Base-by-base conservation (phyloP, 2,888 invertebrate species). In the Erebia ligea region DNA sequence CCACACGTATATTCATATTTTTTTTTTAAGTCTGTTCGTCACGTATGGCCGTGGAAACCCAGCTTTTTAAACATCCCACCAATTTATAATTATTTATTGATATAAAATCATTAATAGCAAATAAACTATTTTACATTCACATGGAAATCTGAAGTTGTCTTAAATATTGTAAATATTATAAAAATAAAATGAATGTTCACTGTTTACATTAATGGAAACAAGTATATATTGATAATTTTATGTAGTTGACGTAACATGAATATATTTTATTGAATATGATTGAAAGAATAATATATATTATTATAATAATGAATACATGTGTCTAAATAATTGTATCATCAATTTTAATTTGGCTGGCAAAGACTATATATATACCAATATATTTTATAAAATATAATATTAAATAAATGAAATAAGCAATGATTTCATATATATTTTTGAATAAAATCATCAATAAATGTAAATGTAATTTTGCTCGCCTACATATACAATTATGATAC, bases 151-250 rank as follows among this genome's bases (percentile, higher is more conserved):
- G 54, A 69, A 66, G 61, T 66, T 65, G 69, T 70, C 69, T 66
- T 65, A 65, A 58, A 65, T 70, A 52, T 70, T 70, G 66, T 70
- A 70, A 66, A 70, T 70, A 66, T 69, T 65, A 42, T 65, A 54
- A 21, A 9, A 2, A 2, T 61, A 42, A 61, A 2, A 2, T 61
- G 25, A 61, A 70, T 42, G 59, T 42, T 69, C 54, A 64, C 57
- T 69, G 63, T 63, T 69, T 25, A 57, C 13, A 25, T 69, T 56
- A 61, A 61, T 13, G 61, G 45, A 42, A 61, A 45, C 19, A 45
- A 45, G 8, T 45, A 19, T 61, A 19, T 61, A 61, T 45, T 45
- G 2, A 6, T 1, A 34, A 34, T 34, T 34, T 34, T 25, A 25
- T 25, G 4, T 17, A 45, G 13, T 17, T 59, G n/a, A 15, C 10